Evolutionary conservation across 2,113 vertebrate species (phyloP).

Genomic region (Mandrillus leucophaeus): DNA sequence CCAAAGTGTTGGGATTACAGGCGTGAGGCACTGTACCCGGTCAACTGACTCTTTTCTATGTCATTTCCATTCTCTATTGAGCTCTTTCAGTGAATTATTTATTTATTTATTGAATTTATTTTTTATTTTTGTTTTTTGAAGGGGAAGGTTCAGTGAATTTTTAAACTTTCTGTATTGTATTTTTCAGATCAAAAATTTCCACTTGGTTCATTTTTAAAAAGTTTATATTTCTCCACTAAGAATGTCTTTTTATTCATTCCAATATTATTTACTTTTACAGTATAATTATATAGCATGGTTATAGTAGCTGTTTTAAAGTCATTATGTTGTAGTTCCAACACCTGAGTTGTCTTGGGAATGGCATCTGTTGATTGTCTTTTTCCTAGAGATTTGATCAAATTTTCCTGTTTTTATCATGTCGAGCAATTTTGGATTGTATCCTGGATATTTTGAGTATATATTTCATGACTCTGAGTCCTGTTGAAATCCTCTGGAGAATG

Average conservation of each 20-base stretch:
- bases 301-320: constrained; percentile 25
- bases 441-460: constrained; percentile 26
- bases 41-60: neutral
- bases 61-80: neutral
- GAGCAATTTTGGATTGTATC: neutral
- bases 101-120: too few relatives aligned
- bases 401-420: neutral
- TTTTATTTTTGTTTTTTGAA: too few relatives aligned
- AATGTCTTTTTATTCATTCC: neutral
- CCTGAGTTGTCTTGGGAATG: neutral
- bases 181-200: constrained; percentile 26
- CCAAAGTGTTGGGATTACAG: neutral
- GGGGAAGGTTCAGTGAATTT: neutral
- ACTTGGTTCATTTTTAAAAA: neutral
- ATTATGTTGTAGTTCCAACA: neutral
- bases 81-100: too few relatives aligned
- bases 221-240: neutral
- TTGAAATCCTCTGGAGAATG: neutral
- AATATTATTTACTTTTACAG: neutral
- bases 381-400: neutral
- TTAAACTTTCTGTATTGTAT: neutral
- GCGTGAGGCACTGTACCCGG: too few relatives aligned
- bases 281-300: neutral
- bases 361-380: neutral
- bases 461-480: neutral